phyloP scores from a whole-genome alignment of 2,888 invertebrate species.

The Teinopalpus imperialis region DNA sequence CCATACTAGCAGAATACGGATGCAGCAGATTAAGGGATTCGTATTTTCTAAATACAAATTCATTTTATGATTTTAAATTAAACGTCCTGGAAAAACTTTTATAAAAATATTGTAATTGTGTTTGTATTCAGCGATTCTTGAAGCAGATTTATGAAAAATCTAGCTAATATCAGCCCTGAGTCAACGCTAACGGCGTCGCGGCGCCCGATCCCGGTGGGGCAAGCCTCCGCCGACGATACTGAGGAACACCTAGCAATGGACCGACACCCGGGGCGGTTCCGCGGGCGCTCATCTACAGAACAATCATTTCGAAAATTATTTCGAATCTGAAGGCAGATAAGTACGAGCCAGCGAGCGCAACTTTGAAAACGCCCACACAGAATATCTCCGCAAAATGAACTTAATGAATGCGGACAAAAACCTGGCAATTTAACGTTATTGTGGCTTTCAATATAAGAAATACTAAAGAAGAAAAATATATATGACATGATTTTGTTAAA shows the following conservation, averaged over 20 bases:
- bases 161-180: slow-evolving; percentile 25
- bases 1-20: too few species aligned
- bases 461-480: too few species aligned
- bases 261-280: slow-evolving; percentile 52
- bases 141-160: too few species aligned
- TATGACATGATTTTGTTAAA: too few species aligned
- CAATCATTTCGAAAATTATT: slow-evolving; percentile 75
- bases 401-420: slow-evolving; percentile 11
- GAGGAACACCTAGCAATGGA: slow-evolving; percentile 50
- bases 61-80: too few species aligned
- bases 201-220: slow-evolving; percentile 33
- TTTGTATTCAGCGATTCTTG: too few species aligned
- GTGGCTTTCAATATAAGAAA: neutral
- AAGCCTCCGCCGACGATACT: slow-evolving; percentile 42
- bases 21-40: too few species aligned
- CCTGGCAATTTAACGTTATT: neutral
- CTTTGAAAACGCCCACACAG: slow-evolving; percentile 20
- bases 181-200: slow-evolving; percentile 29
- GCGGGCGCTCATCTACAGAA: slow-evolving; percentile 67
- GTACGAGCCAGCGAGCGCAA: slow-evolving; percentile 37
- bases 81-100: too few species aligned
- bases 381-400: slow-evolving; percentile 1
- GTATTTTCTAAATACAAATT: too few species aligned
- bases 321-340: slow-evolving; percentile 55
- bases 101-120: too few species aligned